Percentiles rank a stretch among this genome's conserved stretches.
Conservation (phyloP, 2,888 invertebrate genomes). For the Tipula confusa region DNA sequence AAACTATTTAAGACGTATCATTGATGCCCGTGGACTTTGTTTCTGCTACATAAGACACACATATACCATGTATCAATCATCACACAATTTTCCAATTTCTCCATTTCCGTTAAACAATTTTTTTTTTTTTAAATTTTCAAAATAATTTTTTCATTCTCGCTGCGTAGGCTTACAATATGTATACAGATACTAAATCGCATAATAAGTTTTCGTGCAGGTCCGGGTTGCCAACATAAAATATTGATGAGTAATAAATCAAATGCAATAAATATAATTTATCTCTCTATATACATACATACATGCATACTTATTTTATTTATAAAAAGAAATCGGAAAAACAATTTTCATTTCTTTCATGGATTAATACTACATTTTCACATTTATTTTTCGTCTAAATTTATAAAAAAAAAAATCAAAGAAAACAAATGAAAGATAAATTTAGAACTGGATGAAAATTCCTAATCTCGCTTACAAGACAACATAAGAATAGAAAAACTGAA, state of each 20-base stretch:
- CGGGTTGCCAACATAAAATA: neutral
- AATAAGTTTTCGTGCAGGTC: neutral
- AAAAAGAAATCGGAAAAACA: neutral
- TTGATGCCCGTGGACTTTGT: too few species aligned
- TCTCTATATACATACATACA: neutral
- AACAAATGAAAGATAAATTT: neutral
- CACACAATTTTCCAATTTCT: neutral
- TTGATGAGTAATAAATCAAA: neutral
- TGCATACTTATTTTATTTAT: too few species aligned
- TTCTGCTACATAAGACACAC: too few species aligned
- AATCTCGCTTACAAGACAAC: neutral
- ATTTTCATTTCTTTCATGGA: neutral
- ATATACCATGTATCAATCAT: neutral
- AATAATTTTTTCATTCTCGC: neutral
- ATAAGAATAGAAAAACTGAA: neutral
- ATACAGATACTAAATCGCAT: neutral
- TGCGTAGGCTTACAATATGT: neutral
- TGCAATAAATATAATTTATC: neutral
- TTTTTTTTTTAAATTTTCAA: neutral
- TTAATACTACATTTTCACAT: neutral
- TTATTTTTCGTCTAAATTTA: neutral
- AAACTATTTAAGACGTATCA: too few species aligned
- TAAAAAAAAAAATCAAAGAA: neutral
- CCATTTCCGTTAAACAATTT: neutral
- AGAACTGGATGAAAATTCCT: slow-evolving; percentile 15